Conservation (phyloP, 1,140 invertebrate genomes). For the Elymnias hypermnestra region DNA sequence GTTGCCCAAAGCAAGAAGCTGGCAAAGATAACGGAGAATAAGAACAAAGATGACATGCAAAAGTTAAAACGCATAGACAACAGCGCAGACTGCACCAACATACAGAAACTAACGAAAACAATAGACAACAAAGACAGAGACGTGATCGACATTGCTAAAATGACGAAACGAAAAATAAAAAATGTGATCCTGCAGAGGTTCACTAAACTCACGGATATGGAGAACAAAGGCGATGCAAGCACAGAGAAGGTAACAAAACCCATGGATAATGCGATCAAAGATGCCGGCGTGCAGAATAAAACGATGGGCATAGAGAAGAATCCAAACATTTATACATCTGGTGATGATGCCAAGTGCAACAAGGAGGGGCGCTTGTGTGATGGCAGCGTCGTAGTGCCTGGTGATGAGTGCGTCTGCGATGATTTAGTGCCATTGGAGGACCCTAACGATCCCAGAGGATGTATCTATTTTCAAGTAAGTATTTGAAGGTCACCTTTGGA, state of each 20-base stretch:
- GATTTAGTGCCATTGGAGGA: conserved; percentile 55
- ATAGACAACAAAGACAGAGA: conserved; percentile 9
- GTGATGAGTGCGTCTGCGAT: conserved; percentile 25
- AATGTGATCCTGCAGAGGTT: too few relatives aligned
- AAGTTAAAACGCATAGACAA: too few relatives aligned
- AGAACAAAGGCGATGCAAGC: neutral
- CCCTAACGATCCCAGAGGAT: conserved; percentile 79
- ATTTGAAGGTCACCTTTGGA: too few relatives aligned
- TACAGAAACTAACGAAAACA: too few relatives aligned
- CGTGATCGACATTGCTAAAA: neutral
- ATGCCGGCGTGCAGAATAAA: neutral
- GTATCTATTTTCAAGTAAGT: conserved; percentile 86
- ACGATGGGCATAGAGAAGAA: neutral
- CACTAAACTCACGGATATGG: neutral
- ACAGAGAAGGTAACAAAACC: neutral
- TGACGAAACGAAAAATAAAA: too few relatives aligned
- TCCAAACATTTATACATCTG: conserved; percentile 7
- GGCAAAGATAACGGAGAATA: too few relatives aligned
- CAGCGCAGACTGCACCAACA: too few relatives aligned
- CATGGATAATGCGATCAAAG: neutral
- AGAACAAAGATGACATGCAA: too few relatives aligned
- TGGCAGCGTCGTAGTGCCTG: neutral
- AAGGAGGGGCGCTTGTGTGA: conserved; percentile 4
- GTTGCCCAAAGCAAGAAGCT: neutral
- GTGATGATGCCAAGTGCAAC: conserved; percentile 3